Evolutionary conservation across 2,888 invertebrate species (phyloP), one percentile per base, ranked within the genome.

Genomic region (Protula sp.): DNA sequence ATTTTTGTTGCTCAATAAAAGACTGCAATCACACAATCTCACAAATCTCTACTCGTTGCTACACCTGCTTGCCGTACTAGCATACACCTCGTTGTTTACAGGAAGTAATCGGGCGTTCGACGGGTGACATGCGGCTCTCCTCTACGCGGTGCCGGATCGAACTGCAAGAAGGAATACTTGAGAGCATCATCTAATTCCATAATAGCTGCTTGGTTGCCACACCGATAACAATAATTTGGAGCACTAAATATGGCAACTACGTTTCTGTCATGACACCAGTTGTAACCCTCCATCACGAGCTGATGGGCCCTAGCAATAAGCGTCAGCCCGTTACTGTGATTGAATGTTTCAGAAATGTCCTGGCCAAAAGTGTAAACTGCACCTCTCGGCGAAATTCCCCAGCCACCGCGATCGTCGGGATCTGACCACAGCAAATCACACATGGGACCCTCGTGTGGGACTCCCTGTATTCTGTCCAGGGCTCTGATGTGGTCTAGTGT

Each of bases 161-260:
- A 99, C 87, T 99, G 99, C 84, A 99, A 91, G 91, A 95, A 97
- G 85, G 51, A 85, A 79, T 97, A 98, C 88, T 98, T 97, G 82
- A 98, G 89, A 83, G 94, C 91, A 87, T 98, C 98, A 86, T 98
- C 98, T 86, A 98, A 86, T 88, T 98, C 97, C 97, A 98, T 97
- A 78, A 98, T 95, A 82, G 97, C 97, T 77, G 97, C 98, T 87
- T 99, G 98, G 85, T 99, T 99, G 76, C 99, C 99, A 85, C 99
- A 99, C 79, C 99, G 91, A 85, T 99, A 99, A 86, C 99, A 99
- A 84, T 99, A 99, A 85, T 99, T 99, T 74, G 99, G 99, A 76
- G 99, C 99, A 79, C 97, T 97, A 87, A 99, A 99, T 82, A 99
- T 98, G 80, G 99, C 99, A 81, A 99, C 99, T 77, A 99, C 99